A percentile compares a stretch with the other conserved stretches of the same genome.
Conservation (phyloP, 2,888 invertebrate species). For the Periphyllus acericola region DNA sequence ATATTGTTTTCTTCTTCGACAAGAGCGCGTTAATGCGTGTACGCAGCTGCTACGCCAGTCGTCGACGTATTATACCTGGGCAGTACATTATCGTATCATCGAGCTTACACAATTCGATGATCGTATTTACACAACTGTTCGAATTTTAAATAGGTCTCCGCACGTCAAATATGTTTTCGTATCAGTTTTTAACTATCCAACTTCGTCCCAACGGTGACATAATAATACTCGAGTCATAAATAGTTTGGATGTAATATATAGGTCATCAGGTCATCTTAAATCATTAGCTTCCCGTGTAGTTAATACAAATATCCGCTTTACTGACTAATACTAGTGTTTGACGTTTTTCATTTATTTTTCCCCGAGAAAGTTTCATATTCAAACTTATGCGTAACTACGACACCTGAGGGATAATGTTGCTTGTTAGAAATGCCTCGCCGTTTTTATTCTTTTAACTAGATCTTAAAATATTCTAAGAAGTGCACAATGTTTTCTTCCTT, state of each 20-base stretch:
- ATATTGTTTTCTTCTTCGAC: no score
- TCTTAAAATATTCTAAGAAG: background rate
- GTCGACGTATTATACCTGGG: no score
- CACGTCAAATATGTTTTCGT: background rate
- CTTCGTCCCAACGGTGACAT: no score
- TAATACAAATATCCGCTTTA: background rate
- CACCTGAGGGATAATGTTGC: constrained; percentile 16
- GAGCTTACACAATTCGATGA: no score
- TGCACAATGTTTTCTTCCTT: background rate
- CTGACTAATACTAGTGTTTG: background rate
- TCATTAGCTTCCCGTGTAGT: background rate
- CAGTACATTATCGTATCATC: no score
- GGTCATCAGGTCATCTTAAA: background rate
- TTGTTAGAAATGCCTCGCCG: background rate
- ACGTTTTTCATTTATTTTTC: background rate
- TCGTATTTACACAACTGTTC: background rate
- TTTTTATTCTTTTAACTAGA: background rate
- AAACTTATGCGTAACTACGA: background rate
- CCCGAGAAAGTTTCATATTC: background rate
- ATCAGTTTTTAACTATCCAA: background rate
- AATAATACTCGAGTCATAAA: no score
- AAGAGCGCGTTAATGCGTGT: no score
- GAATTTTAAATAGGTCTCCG: background rate
- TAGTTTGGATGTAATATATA: background rate
- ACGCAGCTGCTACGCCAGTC: no score